Base-by-base conservation (phyloP, 2,797 vertebrate species). In the Peromyscus melanophrys region DNA sequence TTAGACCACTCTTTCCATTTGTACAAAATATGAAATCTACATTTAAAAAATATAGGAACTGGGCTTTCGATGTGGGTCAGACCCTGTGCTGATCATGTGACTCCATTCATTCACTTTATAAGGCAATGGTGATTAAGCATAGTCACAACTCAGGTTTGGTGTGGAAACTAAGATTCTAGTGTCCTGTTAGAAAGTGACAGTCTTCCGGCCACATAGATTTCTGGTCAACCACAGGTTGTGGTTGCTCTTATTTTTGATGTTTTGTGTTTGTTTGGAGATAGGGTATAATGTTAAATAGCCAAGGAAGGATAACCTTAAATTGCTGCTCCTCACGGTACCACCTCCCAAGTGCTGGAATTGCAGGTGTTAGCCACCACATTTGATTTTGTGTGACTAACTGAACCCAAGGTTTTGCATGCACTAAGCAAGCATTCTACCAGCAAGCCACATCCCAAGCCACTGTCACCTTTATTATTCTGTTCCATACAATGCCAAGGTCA, bases 391-490 rank as follows among this genome's bases (percentile, higher is more conserved):
- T 67, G 34, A 6, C 9, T 52, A 59, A 85, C 43, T n/a, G 46
- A 69, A 52, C 14, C 29, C 63, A 69, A 31, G 11, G 43, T 7
- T 85, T 25, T 69, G 19, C 34, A 43, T 25, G 49, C 4, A 37
- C 12, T 49, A 34, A 61, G 37, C 25, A 61, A 61, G 13, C n/a
- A 61, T 1, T 61, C 37, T 61, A 2, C 57, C 25, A 61, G 37
- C 43, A 27, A 43, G 14, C 40, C 57, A 83, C 17, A 29, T 31
- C 57, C 25, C 14, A 0, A 43, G 37, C 16, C 6, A 16, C 1
- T 49, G 9, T 43, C 4, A 0, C 43, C 21, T 23, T 1, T 57
- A 7, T 57, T 37, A 17, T 10, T 43, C 57, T n/a, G 1, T 6
- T 21, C 21, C 6, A 25, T 13, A 2, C 3, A 31, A 5, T 25